A percentile compares a stretch with the other conserved stretches of the same genome.
These are phyloP conservation scores for Gavia stellata DNA, from an alignment of 2,113 vertebrate species.

Conservation along the genomic window DNA sequence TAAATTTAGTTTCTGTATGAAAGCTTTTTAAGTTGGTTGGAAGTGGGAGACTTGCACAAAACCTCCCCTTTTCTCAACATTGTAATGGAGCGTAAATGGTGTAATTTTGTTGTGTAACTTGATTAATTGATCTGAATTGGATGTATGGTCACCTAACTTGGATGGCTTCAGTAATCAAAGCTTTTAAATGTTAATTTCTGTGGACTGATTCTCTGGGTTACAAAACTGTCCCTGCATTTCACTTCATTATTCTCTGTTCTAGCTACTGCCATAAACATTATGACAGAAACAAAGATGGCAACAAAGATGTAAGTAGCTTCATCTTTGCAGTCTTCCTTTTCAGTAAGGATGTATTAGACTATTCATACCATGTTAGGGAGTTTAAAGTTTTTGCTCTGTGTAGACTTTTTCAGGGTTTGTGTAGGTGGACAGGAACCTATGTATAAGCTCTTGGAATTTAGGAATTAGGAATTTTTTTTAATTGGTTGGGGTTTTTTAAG, in stretches of 20 bases:
- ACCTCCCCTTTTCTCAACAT: not conserved
- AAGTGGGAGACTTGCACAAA: not conserved
- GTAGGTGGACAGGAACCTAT: not conserved
- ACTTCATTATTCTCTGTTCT: conserved; percentile 35
- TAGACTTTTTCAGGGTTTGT: not conserved
- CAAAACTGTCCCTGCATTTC: not conserved
- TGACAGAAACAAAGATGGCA: conserved; percentile 83
- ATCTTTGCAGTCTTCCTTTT: not conserved
- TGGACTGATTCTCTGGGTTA: not conserved
- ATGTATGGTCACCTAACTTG: not conserved
- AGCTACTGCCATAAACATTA: conserved; percentile 95
- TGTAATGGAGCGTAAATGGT: not conserved
- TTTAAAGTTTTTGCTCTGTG: not conserved
- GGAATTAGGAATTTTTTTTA: not conserved
- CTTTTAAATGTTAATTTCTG: not conserved
- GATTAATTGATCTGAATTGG: not conserved
- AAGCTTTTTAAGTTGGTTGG: not conserved
- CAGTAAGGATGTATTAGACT: not conserved
- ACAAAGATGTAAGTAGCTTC: conserved; percentile 88
- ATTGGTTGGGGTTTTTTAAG: too few species aligned
- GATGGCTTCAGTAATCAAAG: not conserved
- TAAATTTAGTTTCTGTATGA: not conserved
- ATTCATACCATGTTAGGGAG: not conserved
- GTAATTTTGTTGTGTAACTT: not conserved
- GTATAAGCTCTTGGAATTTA: not conserved